Percentiles rank a stretch among this genome's conserved stretches.
Evolutionary conservation across 2,888 invertebrate genomes (phyloP).

Genomic region (Apocheima hispidaria): DNA sequence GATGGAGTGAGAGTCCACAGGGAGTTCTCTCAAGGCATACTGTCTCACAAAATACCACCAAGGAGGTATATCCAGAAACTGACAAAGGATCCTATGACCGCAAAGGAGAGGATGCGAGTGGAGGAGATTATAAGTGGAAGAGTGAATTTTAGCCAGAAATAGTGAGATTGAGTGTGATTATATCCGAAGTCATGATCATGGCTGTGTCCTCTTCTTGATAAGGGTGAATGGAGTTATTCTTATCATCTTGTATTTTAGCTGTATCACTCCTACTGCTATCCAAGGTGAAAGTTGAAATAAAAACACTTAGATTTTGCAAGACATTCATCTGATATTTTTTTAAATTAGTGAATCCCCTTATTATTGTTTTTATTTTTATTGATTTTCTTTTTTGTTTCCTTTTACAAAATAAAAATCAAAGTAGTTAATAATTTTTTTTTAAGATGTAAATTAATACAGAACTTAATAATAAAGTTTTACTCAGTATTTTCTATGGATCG

Average conservation of each 20-base stretch:
- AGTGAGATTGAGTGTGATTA: no score
- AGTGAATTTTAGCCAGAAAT: slow-evolving; percentile 66
- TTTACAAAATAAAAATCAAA: not conserved
- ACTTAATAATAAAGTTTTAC: slow-evolving; percentile 26
- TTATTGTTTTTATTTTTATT: no score
- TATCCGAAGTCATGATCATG: no score
- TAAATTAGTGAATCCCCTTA: no score
- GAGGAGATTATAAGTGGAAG: slow-evolving; percentile 78
- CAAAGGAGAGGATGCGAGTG: slow-evolving; percentile 74
- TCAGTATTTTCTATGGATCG: slow-evolving; percentile 51
- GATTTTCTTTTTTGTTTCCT: not conserved
- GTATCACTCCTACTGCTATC: no score
- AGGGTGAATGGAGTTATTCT: no score
- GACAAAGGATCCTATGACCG: slow-evolving; percentile 72
- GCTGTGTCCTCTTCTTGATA: no score
- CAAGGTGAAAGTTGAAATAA: no score
- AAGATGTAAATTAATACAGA: not conserved
- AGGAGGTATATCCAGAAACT: slow-evolving; percentile 77
- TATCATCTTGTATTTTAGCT: no score
- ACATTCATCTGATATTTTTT: no score
- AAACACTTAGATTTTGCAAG: no score
- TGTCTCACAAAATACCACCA: slow-evolving; percentile 81
- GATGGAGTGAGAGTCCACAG: slow-evolving; percentile 88
- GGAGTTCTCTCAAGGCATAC: slow-evolving; percentile 86
- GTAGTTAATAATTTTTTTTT: not conserved